phyloP scores from a whole-genome alignment of 2,113 vertebrate species.

The Gadus macrocephalus region DNA sequence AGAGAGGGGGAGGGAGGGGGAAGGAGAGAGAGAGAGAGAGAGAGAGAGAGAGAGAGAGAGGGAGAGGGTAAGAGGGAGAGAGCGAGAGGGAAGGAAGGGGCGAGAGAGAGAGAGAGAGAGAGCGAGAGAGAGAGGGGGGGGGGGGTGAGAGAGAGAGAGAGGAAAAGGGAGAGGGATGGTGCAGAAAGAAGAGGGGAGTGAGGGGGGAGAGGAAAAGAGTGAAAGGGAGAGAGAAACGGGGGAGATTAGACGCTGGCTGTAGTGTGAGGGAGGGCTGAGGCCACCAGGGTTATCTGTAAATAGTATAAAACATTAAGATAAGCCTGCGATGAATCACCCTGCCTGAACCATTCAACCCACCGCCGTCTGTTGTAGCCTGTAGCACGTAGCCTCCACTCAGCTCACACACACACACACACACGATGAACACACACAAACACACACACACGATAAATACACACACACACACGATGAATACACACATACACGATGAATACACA shows the following conservation, averaged over 20 bases:
- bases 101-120: not conserved
- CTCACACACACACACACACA: not conserved
- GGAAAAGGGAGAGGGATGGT: not conserved
- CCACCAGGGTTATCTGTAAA: not conserved
- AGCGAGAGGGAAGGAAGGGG: conserved; percentile 5
- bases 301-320: conserved; percentile 6
- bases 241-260: too few relatives aligned
- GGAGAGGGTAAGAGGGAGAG: conserved; percentile 1
- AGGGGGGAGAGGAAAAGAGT: not conserved
- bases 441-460: not conserved
- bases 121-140: not conserved
- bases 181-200: conserved; percentile 9
- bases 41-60: conserved; percentile 5
- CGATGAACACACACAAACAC: too few relatives aligned
- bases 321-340: not conserved
- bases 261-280: conserved; percentile 18
- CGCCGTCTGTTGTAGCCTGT: not conserved
- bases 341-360: not conserved
- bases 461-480: not conserved
- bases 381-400: not conserved
- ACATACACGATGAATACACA: not conserved
- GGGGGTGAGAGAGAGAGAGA: conserved; percentile 7
- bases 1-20: conserved; percentile 12
- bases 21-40: not conserved
- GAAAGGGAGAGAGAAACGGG: too few relatives aligned